A percentile compares a stretch with the other conserved stretches of the same genome.
Conservation (phyloP, 2,888 invertebrate genomes). For the Himalopsyche anomala region DNA sequence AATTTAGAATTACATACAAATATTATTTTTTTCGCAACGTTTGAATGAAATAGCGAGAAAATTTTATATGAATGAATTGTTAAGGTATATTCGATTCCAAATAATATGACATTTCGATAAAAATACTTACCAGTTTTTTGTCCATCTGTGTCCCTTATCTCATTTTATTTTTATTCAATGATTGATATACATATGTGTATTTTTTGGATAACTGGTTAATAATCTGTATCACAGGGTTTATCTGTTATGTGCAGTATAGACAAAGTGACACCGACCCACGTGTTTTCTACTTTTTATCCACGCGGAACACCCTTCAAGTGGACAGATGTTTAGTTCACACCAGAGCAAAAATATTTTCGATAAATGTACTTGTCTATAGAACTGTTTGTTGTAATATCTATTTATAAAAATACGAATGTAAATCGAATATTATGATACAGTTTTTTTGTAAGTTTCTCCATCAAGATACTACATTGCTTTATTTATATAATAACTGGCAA, state of each 20-base stretch:
- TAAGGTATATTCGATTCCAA: no score
- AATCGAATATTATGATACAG: not conserved
- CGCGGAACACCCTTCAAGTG: not conserved
- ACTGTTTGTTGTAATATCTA: not conserved
- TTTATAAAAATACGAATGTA: not conserved
- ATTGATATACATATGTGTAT: not conserved
- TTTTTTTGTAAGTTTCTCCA: no score
- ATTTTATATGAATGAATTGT: no score
- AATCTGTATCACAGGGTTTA: slow-evolving; percentile 6
- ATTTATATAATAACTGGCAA: no score
- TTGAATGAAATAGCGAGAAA: no score
- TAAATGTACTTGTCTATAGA: not conserved
- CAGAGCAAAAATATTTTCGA: not conserved
- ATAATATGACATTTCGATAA: no score
- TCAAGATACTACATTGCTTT: no score
- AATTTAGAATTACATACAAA: no score
- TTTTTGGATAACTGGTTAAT: not conserved
- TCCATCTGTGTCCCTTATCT: not conserved
- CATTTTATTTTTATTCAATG: not conserved
- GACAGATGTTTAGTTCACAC: not conserved
- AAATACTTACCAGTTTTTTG: not conserved
- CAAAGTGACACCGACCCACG: slow-evolving; percentile 6
- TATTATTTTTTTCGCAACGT: no score
- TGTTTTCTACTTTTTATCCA: not conserved
- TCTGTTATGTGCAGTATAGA: not conserved